Evolutionary conservation across 2,797 vertebrate genomes (phyloP).

Genomic region (Ficedula albicollis): DNA sequence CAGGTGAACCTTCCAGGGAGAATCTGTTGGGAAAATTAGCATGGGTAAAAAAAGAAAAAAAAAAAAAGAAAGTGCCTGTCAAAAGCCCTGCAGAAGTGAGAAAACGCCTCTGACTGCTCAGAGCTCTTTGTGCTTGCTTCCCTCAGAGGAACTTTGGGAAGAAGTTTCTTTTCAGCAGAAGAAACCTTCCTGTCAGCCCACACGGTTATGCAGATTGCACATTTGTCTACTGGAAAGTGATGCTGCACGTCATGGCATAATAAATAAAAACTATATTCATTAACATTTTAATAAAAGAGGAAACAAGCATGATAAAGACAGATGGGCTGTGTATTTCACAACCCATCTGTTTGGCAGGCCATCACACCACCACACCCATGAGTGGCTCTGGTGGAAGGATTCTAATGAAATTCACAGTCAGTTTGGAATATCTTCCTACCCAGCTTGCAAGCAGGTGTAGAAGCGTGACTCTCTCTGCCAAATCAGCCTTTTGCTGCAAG

Average conservation of each 20-base stretch:
- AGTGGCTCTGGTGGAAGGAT: slow-evolving; percentile 65
- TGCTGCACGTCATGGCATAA: slow-evolving; percentile 67
- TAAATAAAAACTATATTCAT: slow-evolving; percentile 81
- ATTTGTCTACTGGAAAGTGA: slow-evolving; percentile 71
- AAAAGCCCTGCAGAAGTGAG: background rate
- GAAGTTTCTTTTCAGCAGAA: slow-evolving; percentile 41
- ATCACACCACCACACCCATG: slow-evolving; percentile 60
- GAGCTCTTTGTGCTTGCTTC: background rate
- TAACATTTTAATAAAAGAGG: slow-evolving; percentile 81
- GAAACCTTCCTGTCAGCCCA: slow-evolving; percentile 50
- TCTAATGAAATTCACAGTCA: slow-evolving; percentile 40
- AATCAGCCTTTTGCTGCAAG: slow-evolving; percentile 15
- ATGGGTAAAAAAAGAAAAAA: background rate
- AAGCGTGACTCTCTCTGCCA: slow-evolving; percentile 29
- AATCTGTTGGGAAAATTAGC: slow-evolving; percentile 79
- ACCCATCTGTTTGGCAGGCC: slow-evolving; percentile 75
- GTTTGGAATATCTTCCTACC: slow-evolving; percentile 35
- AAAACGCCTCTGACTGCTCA: background rate
- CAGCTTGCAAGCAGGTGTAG: slow-evolving; percentile 63
- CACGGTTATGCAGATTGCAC: slow-evolving; percentile 57
- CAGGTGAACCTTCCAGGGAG: slow-evolving; percentile 94
- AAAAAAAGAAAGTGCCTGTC: background rate
- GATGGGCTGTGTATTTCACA: slow-evolving; percentile 71
- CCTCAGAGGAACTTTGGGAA: slow-evolving; percentile 41
- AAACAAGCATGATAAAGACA: slow-evolving; percentile 77